Percentiles rank a stretch among this genome's conserved stretches.
Conservation (phyloP, 2,113 vertebrate genomes). For the Oncorhynchus keta region DNA sequence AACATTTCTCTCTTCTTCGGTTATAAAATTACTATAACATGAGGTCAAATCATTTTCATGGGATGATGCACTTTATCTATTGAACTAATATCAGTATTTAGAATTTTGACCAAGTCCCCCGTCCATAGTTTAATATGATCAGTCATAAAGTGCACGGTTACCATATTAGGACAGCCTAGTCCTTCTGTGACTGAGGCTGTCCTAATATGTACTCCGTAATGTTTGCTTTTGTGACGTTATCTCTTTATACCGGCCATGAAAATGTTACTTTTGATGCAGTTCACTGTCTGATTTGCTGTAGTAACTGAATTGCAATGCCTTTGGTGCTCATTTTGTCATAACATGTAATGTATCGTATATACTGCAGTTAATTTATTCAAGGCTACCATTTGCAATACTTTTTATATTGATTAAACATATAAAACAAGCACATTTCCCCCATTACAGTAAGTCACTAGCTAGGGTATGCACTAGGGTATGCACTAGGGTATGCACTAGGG, state of each 20-base stretch:
- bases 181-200: no score
- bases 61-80: no score
- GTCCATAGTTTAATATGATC: no score
- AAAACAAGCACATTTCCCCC: conserved; percentile 17
- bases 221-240: conserved; percentile 17
- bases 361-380: conserved; percentile 74
- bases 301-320: conserved; percentile 39
- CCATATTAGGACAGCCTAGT: no score
- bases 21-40: conserved; percentile 19
- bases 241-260: conserved; percentile 5
- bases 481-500: no score
- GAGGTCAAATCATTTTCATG: conserved; percentile 13
- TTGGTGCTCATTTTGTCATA: conserved; percentile 34
- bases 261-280: conserved; percentile 24
- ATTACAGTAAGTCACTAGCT: conserved; percentile 19
- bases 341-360: conserved; percentile 39
- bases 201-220: neutral
- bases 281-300: conserved; percentile 26
- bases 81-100: no score
- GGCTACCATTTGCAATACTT: conserved; percentile 23
- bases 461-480: neutral
- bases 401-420: conserved; percentile 8
- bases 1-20: neutral
- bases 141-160: no score
- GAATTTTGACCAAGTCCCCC: no score